Base-by-base conservation (phyloP, 1,140 invertebrate species). In the Rhagoletis zephyria region DNA sequence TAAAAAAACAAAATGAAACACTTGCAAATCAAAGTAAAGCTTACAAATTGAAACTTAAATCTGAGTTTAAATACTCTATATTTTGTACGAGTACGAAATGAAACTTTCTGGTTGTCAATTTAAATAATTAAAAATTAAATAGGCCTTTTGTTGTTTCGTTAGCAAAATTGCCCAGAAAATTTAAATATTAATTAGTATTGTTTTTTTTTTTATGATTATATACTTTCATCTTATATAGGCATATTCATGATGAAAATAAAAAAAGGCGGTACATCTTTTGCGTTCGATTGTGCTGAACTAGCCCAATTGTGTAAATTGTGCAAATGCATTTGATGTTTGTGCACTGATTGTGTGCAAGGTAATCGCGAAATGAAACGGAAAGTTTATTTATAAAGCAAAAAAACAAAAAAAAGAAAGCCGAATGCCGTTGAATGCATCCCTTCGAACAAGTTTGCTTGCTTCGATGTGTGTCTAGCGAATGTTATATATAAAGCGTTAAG, bases 181-280 rank as follows among this genome's bases (percentile, higher is more conserved):
- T 61, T 65, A 61, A 61, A 4, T 86, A 86, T 86, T 86, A 63
- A 63, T 63, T 86, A 5, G 60, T 86, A 63, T 86, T 86, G 64
- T n/a, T 63, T 86, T 86, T 86, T 65, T 63, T 86, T 86, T 86
- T 65, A 86, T 65, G 40, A 61, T 86, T 86, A 86, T 65, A 65
- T 86, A 86, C 63, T 86, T 86, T 86, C 85, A 86, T 86, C 85
- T 86, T 86, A 86, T 86, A 45, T 86, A 86, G 85, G 85, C 85
- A 65, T 63, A 63, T 86, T 63, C 85, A 63, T 86, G 85, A 86
- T 63, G 63, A 86, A 86, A 61, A 60, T 19, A 86, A 19, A 85
- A 30, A 63, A 86, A 86, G 59, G 85, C 63, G 63, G 40, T 86
- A 19, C 59, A 86, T 40, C 59, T 45, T 30, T 63, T 86, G 85